phyloP scores from a whole-genome alignment of 2,113 vertebrate species.

The Elachura formosa region DNA sequence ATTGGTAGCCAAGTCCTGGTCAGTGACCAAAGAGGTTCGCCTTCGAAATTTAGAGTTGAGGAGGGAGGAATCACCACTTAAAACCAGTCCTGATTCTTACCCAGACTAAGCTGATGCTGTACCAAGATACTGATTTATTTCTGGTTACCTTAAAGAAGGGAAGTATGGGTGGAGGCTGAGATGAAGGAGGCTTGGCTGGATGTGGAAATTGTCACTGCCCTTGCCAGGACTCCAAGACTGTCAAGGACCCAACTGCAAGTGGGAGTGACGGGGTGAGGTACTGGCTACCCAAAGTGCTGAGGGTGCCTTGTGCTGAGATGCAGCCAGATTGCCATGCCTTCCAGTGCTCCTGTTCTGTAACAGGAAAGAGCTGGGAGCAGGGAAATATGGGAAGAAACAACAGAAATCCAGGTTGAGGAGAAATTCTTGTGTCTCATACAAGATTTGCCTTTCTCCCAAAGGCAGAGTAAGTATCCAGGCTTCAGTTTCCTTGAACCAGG shows the following conservation, averaged over 20 bases:
- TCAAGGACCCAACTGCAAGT: not conserved
- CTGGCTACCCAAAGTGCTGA: not conserved
- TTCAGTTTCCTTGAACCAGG: not conserved
- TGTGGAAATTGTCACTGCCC: not conserved
- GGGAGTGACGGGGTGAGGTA: not conserved
- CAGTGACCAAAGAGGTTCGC: not conserved
- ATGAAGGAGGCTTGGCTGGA: not conserved
- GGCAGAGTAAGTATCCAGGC: not conserved
- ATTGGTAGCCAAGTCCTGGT: not conserved
- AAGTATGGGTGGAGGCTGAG: not conserved
- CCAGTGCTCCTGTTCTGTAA: not conserved
- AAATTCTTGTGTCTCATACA: not conserved
- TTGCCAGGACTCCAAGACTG: not conserved
- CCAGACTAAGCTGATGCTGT: not conserved
- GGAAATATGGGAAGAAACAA: not conserved
- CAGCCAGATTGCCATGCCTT: not conserved
- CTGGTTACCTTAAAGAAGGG: not conserved
- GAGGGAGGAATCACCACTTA: not conserved
- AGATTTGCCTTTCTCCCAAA: not conserved
- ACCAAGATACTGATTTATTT: not conserved
- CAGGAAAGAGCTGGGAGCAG: not conserved
- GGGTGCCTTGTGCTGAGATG: not conserved
- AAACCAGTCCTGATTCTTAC: not conserved
- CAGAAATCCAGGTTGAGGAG: not conserved
- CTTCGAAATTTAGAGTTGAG: not conserved